Base-by-base conservation (phyloP, 2,888 invertebrate species). In the Drosophila austrosaltans region DNA sequence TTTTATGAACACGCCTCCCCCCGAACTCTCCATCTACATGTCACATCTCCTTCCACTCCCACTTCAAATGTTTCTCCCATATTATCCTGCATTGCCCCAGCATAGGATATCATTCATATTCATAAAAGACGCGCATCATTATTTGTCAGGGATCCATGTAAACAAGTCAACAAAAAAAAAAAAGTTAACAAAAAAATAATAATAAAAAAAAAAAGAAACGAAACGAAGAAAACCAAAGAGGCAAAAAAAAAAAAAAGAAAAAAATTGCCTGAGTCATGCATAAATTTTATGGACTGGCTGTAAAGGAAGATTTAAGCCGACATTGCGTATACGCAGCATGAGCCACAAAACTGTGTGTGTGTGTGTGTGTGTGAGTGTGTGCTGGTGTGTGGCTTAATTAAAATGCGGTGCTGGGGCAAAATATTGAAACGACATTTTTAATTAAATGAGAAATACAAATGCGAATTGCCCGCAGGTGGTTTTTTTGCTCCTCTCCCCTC, bases 241-340 rank as follows among this genome's bases (percentile, higher is more conserved):
- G 57, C 4, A 62, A 60, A 60, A 40, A 16, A 16, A 16, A 16
- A 16, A 16, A 16, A 16, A n/a, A n/a, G 16, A 16, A 16, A 67
- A 69, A 81, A 84, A 83, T 77, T 80, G 77, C 87, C 82, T 78
- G 85, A 77, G 80, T 69, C 77, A 72, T 71, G 75, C 82, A 78
- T 73, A 82, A 72, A 80, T 84, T 84, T 84, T 75, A 83, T 87
- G 80, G 69, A 82, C 85, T 84, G 66, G 65, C 54, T 30, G 53
- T 12, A 53, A 53, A 53, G 53, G 39, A 7, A 39, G 54, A 57
- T 57, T 20, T 28, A 63, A 48, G 30, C 12, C 71, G 22, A 54
- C 54, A 60, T 71, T 74, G 67, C 77, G 74, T 66, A 78, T 72
- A 82, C 81, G 70, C 72, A 67, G 36, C 58, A 71, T 72, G 60